Percentiles rank a stretch among this genome's conserved stretches.
Evolutionary conservation across 2,888 invertebrate genomes (phyloP).

Genomic region (Entomobrya multifasciata): DNA sequence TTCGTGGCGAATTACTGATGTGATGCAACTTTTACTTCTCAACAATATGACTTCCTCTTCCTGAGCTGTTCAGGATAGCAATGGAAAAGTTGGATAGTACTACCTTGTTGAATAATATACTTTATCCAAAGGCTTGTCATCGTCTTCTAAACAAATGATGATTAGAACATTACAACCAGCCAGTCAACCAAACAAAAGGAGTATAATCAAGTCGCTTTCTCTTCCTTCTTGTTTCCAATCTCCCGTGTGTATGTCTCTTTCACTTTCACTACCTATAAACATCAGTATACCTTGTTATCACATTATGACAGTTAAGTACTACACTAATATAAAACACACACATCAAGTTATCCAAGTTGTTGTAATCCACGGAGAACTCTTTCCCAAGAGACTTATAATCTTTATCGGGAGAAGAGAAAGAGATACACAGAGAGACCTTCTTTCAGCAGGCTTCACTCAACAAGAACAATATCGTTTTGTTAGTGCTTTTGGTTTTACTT

Average conservation of each 20-base stretch:
- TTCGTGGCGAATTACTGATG: no score
- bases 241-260: slow-evolving; percentile 18
- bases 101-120: slow-evolving; percentile 45
- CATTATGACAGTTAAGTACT: slow-evolving; percentile 37
- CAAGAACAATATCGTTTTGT: not conserved
- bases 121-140: slow-evolving; percentile 50
- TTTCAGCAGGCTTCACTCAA: not conserved
- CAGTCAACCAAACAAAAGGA: not conserved
- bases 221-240: slow-evolving; percentile 21
- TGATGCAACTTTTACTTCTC: slow-evolving; percentile 33
- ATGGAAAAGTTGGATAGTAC: slow-evolving; percentile 34
- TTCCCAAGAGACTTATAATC: slow-evolving; percentile 62
- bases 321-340: not conserved
- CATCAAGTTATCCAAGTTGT: slow-evolving; percentile 30
- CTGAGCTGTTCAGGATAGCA: no score
- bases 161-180: slow-evolving; percentile 39
- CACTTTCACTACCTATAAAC: no score
- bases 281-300: slow-evolving; percentile 56
- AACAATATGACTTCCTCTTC: slow-evolving; percentile 53
- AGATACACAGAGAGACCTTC: not conserved
- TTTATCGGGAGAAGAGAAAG: slow-evolving; percentile 3
- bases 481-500: slow-evolving; percentile 24
- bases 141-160: slow-evolving; percentile 40
- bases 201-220: not conserved
- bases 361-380: slow-evolving; percentile 14